These are phyloP conservation scores for Rallus limicola DNA, from an alignment of 2,113 vertebrate species.

Conservation along the genomic window DNA sequence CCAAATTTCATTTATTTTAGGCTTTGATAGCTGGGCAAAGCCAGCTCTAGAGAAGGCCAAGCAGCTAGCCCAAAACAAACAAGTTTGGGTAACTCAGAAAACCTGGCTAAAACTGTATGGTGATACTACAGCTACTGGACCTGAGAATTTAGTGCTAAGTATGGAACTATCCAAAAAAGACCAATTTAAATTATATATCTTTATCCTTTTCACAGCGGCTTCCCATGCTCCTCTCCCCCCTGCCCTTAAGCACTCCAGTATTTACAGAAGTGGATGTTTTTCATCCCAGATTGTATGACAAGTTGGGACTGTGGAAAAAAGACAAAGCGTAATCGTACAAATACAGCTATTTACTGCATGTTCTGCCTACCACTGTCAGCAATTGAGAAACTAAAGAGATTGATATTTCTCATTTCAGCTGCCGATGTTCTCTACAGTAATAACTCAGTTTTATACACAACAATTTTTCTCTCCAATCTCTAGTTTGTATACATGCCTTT, in stretches of 20 bases:
- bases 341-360: not conserved
- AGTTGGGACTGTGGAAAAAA: not conserved
- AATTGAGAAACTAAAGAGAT: not conserved
- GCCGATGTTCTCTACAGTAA: not conserved
- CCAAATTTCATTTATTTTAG: not conserved
- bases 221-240: not conserved
- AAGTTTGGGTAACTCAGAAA: not conserved
- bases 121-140: not conserved
- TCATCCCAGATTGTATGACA: not conserved
- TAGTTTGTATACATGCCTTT: not conserved
- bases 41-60: not conserved
- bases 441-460: rapidly evolving
- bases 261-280: not conserved
- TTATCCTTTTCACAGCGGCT: not conserved
- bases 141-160: not conserved
- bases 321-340: not conserved
- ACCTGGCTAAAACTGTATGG: not conserved
- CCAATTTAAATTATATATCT: not conserved
- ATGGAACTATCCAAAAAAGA: not conserved
- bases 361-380: not conserved
- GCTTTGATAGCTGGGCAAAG: not conserved
- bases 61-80: not conserved
- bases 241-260: not conserved
- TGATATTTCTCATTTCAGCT: not conserved
- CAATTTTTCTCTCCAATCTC: not conserved